Evolutionary conservation across 2,113 vertebrate species (phyloP).

Genomic region (Grallaria varia): DNA sequence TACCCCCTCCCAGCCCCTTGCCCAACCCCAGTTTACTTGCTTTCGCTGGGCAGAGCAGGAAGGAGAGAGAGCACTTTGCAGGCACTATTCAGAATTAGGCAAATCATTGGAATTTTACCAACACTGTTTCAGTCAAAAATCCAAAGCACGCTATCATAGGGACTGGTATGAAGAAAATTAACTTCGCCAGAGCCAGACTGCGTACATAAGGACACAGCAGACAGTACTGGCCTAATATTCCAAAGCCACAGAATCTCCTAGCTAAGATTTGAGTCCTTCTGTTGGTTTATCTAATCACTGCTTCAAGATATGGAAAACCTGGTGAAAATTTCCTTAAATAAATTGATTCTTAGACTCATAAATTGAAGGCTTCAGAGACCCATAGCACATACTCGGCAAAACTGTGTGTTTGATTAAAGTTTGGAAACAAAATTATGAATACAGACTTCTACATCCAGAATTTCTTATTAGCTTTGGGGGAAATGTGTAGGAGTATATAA

Average conservation of each 20-base stretch:
- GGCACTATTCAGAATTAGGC: neutral
- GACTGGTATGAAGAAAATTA: neutral
- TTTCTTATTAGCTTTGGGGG: neutral
- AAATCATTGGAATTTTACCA: neutral
- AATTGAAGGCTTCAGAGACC: neutral
- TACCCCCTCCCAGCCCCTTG: neutral
- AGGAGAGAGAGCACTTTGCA: neutral
- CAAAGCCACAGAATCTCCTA: neutral
- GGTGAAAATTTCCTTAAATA: neutral
- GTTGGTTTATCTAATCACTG: neutral
- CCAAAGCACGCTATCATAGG: neutral
- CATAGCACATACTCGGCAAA: neutral
- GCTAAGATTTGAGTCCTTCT: neutral
- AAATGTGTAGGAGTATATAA: neutral
- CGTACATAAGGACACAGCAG: rapidly evolving
- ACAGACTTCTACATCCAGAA: neutral
- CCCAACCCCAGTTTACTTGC: rapidly evolving
- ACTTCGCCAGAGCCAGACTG: neutral
- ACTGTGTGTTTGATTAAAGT: neutral
- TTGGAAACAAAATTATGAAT: neutral
- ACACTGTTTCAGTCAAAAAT: neutral
- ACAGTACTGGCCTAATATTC: neutral
- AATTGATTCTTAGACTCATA: neutral
- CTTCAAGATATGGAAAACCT: neutral
- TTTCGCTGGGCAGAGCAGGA: neutral